These are phyloP conservation scores for Phoebastria nigripes DNA, from an alignment of 2,797 vertebrate genomes.

Conservation along the genomic window DNA sequence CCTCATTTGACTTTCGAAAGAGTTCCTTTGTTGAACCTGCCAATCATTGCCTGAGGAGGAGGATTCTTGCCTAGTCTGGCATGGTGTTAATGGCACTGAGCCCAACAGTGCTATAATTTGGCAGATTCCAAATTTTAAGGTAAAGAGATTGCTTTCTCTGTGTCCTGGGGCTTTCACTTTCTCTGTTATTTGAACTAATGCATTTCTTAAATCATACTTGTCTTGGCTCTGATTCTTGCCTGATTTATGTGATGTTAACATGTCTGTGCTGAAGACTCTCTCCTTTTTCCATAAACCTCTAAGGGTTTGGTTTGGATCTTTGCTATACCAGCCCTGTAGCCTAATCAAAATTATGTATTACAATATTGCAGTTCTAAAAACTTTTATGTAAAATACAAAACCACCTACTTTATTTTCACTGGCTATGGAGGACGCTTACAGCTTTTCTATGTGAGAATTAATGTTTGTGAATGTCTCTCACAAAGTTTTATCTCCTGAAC, in stretches of 20 bases:
- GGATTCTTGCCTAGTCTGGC: neutral
- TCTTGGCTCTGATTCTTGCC: neutral
- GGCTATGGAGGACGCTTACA: neutral
- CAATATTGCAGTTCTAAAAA: neutral
- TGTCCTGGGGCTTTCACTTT: constrained; percentile 16
- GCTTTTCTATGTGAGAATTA: neutral
- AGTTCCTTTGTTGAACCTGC: neutral
- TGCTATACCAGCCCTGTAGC: neutral
- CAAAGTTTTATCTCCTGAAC: neutral
- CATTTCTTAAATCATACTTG: neutral
- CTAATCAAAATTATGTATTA: neutral
- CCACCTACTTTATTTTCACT: neutral
- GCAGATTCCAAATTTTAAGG: neutral
- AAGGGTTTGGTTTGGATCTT: neutral
- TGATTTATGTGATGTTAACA: neutral
- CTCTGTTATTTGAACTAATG: neutral
- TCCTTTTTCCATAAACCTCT: neutral
- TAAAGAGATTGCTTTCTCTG: neutral
- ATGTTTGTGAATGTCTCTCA: neutral
- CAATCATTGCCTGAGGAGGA: neutral
- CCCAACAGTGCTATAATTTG: neutral
- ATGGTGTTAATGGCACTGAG: neutral
- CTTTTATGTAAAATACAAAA: neutral
- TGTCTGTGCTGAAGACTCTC: neutral
- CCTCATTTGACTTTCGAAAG: neutral